Percentiles rank a stretch among this genome's conserved stretches.
phyloP scores from a whole-genome alignment of 2,797 vertebrate genomes.

The Lates japonicus region DNA sequence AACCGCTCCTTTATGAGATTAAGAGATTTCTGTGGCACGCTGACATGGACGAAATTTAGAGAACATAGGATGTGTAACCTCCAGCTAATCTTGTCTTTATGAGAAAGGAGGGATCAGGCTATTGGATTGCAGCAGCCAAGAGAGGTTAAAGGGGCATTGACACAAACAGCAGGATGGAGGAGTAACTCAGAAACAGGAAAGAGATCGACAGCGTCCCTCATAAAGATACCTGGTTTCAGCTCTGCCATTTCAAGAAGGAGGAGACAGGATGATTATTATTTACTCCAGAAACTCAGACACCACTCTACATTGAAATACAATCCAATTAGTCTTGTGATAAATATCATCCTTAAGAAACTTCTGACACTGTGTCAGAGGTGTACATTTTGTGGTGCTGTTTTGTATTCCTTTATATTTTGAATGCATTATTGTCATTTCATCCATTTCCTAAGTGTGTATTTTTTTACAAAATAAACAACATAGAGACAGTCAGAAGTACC shows the following conservation, averaged over 20 bases:
- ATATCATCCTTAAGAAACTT: background rate
- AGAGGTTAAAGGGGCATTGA: constrained; percentile 25
- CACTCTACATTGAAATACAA: background rate
- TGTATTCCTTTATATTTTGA: too few relatives aligned
- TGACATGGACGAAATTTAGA: constrained; percentile 84
- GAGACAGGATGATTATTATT: too few relatives aligned
- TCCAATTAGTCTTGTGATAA: background rate
- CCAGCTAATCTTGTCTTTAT: constrained; percentile 83
- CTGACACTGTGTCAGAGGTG: background rate
- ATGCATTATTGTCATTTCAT: too few relatives aligned
- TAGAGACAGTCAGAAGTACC: too few relatives aligned
- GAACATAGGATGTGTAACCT: constrained; percentile 83
- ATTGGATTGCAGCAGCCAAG: constrained; percentile 20
- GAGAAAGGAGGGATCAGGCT: constrained; percentile 80
- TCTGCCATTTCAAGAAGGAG: background rate
- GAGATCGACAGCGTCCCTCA: background rate
- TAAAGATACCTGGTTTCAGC: background rate
- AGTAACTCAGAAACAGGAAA: background rate
- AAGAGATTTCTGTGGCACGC: constrained; percentile 83
- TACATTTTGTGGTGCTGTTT: background rate
- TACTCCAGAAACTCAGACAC: background rate
- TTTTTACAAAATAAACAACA: too few relatives aligned
- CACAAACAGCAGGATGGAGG: constrained; percentile 17
- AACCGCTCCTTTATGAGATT: constrained; percentile 82
- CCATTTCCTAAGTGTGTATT: too few relatives aligned